These are phyloP conservation scores for Rhabdophis nuchalis DNA, from an alignment of 2,797 vertebrate species.

Conservation along the genomic window DNA sequence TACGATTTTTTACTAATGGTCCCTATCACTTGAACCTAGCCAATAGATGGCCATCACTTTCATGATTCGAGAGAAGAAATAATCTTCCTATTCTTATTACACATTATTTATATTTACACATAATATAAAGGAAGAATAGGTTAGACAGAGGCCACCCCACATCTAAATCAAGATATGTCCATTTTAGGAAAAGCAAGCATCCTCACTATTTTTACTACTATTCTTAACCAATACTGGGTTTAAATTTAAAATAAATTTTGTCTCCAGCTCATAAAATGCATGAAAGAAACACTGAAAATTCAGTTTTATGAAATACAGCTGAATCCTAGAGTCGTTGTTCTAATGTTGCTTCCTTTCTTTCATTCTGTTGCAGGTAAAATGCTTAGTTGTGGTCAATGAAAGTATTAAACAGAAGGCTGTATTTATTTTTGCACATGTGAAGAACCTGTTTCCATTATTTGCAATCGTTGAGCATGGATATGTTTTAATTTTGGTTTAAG, in stretches of 20 bases:
- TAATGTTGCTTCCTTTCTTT: neutral
- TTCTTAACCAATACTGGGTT: neutral
- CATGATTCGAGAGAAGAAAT: neutral
- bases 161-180: neutral
- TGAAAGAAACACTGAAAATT: neutral
- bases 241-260: neutral
- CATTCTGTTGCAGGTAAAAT: conserved; percentile 12
- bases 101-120: neutral
- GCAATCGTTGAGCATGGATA: conserved; percentile 26
- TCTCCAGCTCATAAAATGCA: neutral
- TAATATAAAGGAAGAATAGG: neutral
- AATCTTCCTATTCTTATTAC: neutral
- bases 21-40: neutral
- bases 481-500: conserved; percentile 27
- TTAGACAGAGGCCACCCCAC: neutral
- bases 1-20: neutral
- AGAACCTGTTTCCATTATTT: conserved; percentile 33
- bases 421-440: conserved; percentile 25
- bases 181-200: neutral
- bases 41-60: neutral
- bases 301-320: neutral
- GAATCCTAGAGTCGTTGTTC: neutral
- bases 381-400: conserved; percentile 19
- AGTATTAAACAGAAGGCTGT: conserved; percentile 19
- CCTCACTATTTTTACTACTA: neutral